phyloP scores from a whole-genome alignment of 2,888 invertebrate species.

The Muscina levida region DNA sequence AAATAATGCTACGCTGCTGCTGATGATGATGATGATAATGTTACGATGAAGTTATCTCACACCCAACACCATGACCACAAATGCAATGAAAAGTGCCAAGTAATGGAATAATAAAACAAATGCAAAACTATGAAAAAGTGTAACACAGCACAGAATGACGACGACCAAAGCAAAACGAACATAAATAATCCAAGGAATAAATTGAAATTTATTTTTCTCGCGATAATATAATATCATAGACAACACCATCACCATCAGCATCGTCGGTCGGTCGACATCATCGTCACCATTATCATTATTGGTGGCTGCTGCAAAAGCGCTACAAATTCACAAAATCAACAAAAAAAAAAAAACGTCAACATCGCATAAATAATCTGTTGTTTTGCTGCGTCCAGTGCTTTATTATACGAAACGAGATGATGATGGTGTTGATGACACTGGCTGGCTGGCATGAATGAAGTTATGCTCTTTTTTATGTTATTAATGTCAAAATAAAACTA shows the following conservation, averaged over 20 bases:
- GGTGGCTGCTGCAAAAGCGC: background rate
- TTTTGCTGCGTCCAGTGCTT: slow-evolving; percentile 13
- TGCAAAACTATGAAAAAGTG: background rate
- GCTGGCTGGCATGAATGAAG: background rate
- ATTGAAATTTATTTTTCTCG: slow-evolving; percentile 11
- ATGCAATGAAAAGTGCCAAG: slow-evolving; percentile 14
- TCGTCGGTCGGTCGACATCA: background rate
- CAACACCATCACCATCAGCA: slow-evolving; percentile 10
- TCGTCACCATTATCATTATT: background rate
- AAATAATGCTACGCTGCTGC: background rate
- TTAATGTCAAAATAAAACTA: slow-evolving; percentile 23
- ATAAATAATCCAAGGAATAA: slow-evolving; percentile 14
- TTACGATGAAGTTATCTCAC: background rate
- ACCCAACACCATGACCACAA: slow-evolving; percentile 26
- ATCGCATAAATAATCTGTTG: slow-evolving; percentile 13
- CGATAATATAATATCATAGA: slow-evolving; percentile 3
- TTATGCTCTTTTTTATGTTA: slow-evolving; percentile 2
- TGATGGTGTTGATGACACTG: background rate
- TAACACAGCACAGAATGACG: too few relatives aligned
- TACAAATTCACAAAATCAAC: slow-evolving; percentile 18
- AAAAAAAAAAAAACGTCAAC: background rate
- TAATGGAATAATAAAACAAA: background rate
- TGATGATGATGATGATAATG: slow-evolving; percentile 4
- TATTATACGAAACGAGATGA: background rate
- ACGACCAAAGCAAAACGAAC: background rate